phyloP scores from a whole-genome alignment of 2,797 vertebrate species.

The Myiotriccus ornatus region DNA sequence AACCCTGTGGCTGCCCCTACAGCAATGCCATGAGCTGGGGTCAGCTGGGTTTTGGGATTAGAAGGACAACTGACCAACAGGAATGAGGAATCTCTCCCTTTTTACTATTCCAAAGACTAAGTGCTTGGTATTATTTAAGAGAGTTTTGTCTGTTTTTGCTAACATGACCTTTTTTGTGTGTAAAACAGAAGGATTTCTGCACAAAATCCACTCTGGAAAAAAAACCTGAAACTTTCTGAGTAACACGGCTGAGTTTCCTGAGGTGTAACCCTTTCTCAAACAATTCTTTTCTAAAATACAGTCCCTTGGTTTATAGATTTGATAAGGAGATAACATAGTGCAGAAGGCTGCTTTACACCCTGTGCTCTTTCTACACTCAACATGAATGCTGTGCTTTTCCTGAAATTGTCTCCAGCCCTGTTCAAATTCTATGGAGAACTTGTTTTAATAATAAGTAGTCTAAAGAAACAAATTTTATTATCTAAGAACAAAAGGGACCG shows the following conservation, averaged over 20 bases:
- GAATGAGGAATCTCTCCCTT: neutral
- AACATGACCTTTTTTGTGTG: neutral
- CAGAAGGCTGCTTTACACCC: neutral
- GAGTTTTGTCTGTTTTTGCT: neutral
- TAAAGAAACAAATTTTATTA: conserved; percentile 31
- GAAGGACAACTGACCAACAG: neutral
- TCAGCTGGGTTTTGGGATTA: neutral
- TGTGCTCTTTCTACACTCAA: neutral
- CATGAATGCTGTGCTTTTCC: conserved; percentile 30
- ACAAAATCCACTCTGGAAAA: neutral
- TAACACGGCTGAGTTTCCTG: conserved; percentile 9
- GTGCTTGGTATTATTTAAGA: neutral
- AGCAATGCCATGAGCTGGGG: neutral
- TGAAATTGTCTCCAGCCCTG: conserved; percentile 38
- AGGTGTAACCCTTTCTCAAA: conserved; percentile 4
- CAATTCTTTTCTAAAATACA: neutral
- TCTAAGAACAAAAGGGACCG: conserved; percentile 12
- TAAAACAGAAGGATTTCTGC: neutral
- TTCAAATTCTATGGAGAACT: conserved; percentile 11
- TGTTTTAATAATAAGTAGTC: conserved; percentile 28
- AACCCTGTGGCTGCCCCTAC: accelerated
- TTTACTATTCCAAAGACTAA: neutral
- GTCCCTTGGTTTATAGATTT: neutral
- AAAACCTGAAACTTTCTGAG: neutral
- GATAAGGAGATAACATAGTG: conserved; percentile 7